Evolutionary conservation across 1,140 invertebrate species (phyloP).

Genomic region (Drosophila azteca): DNA sequence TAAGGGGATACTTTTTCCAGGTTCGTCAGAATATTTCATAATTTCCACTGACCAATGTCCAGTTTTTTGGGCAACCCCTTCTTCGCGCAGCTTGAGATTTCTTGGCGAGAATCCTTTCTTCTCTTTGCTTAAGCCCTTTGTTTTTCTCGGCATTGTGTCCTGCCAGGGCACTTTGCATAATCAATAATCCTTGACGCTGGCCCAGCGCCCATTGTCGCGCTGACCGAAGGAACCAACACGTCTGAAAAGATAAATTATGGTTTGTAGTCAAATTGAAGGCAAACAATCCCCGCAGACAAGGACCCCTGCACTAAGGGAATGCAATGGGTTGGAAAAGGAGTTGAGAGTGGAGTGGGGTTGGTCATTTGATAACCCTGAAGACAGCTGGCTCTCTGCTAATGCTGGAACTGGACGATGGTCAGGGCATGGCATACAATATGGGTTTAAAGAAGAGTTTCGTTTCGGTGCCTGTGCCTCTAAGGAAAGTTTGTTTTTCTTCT

Average conservation of each 20-base stretch:
- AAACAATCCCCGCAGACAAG: constrained; percentile 76
- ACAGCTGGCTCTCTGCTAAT: constrained; percentile 43
- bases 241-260: constrained; percentile 84
- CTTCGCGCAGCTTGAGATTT: constrained; percentile 36
- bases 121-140: constrained; percentile 76
- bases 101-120: constrained; percentile 38
- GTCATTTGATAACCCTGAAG: constrained; percentile 38
- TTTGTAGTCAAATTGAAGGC: constrained; percentile 83
- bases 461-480: constrained; percentile 1
- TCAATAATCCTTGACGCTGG: constrained; percentile 83
- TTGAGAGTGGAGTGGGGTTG: constrained; percentile 29
- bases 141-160: constrained; percentile 77
- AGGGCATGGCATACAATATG: constrained; percentile 12
- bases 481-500: constrained; percentile 53
- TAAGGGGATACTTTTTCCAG: constrained; percentile 72
- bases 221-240: constrained; percentile 73
- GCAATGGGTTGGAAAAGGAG: constrained; percentile 38
- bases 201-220: constrained; percentile 62
- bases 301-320: constrained; percentile 19
- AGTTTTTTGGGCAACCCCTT: constrained; percentile 62
- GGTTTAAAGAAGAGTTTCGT: constrained; percentile 1
- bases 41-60: constrained; percentile 58
- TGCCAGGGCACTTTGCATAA: constrained; percentile 79
- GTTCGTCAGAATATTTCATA: constrained; percentile 53
- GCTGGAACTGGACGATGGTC: constrained; percentile 40